Conservation (phyloP, 2,888 invertebrate species). For the Carterocephalus palaemon region DNA sequence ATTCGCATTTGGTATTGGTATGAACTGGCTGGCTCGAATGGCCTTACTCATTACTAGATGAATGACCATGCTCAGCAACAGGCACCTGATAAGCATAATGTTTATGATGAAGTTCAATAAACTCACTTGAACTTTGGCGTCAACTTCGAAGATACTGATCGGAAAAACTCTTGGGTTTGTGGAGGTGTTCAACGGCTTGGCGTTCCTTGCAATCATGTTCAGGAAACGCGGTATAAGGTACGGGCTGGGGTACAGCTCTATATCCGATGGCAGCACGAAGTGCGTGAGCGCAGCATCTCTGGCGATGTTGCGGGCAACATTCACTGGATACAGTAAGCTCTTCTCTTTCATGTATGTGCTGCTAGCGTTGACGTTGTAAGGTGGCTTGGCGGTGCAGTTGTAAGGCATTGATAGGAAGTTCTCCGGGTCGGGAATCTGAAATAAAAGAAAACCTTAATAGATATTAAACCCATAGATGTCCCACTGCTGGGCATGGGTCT, state of each 20-base stretch:
- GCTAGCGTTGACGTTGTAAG: conserved; percentile 82
- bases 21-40: too few relatives aligned
- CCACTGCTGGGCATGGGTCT: too few relatives aligned
- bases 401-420: conserved; percentile 80
- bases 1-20: too few relatives aligned
- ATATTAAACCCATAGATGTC: too few relatives aligned
- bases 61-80: too few relatives aligned
- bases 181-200: conserved; percentile 79
- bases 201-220: conserved; percentile 88
- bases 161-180: conserved; percentile 87
- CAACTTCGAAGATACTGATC: conserved; percentile 93
- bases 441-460: too few relatives aligned
- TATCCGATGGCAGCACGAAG: conserved; percentile 91
- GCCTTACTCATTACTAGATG: too few relatives aligned
- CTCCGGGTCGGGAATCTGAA: conserved; percentile 83
- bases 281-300: conserved; percentile 89
- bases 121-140: conserved; percentile 68
- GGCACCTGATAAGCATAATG: too few relatives aligned
- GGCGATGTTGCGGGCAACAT: conserved; percentile 93
- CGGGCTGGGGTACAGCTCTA: conserved; percentile 93
- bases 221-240: conserved; percentile 88
- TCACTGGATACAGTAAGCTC: conserved; percentile 91
- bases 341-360: conserved; percentile 88
- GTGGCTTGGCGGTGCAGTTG: conserved; percentile 85
- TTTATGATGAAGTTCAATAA: background rate